phyloP scores from a whole-genome alignment of 2,888 invertebrate genomes.

The Rutpela maculata region DNA sequence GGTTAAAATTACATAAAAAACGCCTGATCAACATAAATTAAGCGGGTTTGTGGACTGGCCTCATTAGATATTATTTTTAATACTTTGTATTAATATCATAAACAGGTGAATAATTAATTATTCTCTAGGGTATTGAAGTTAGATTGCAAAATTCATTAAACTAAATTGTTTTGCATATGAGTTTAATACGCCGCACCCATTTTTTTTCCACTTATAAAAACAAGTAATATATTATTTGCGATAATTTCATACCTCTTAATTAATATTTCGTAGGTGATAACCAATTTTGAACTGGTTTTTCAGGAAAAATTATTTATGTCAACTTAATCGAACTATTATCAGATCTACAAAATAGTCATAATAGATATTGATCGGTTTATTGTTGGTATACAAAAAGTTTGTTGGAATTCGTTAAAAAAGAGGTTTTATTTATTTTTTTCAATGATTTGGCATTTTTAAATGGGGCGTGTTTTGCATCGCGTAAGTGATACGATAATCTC shows the following conservation, averaged over 20 bases:
- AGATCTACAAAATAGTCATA: not conserved
- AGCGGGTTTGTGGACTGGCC: constrained; percentile 45
- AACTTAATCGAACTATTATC: not conserved
- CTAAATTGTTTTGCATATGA: constrained; percentile 33
- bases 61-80: constrained; percentile 41
- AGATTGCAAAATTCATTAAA: constrained; percentile 37
- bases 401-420: not conserved
- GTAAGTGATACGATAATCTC: too few species aligned
- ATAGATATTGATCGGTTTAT: not conserved
- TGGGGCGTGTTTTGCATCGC: not conserved
- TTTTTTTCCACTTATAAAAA: constrained; percentile 18
- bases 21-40: constrained; percentile 48
- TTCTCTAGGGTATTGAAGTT: constrained; percentile 34
- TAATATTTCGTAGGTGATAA: not conserved
- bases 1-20: constrained; percentile 17
- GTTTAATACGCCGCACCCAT: constrained; percentile 29
- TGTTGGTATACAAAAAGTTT: not conserved
- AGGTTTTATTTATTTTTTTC: not conserved
- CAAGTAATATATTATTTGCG: constrained; percentile 18
- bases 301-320: not conserved
- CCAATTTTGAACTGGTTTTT: constrained; percentile 19
- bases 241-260: constrained; percentile 12
- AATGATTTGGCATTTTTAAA: not conserved
- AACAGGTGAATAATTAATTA: constrained; percentile 43
- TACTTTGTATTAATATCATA: constrained; percentile 32